Percentiles rank a stretch among this genome's conserved stretches.
phyloP scores from a whole-genome alignment of 2,797 vertebrate species.

The Etheostoma nigrum region DNA sequence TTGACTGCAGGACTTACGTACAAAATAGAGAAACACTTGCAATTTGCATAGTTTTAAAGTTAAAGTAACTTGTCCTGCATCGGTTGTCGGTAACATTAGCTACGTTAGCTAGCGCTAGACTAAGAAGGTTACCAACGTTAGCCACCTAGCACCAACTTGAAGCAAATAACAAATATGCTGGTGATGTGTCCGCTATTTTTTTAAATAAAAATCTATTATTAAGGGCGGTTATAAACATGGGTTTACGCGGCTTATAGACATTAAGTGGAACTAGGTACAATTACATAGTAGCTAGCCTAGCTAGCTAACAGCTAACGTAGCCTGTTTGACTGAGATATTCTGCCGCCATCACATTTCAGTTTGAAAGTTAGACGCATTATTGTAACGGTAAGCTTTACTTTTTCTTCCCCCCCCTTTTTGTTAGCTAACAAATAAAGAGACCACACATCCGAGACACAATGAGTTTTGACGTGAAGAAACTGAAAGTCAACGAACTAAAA shows the following conservation, averaged over 20 bases:
- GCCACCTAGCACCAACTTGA: constrained; percentile 8
- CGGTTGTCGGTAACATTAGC: background rate
- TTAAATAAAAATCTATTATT: accelerated
- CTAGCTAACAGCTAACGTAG: constrained; percentile 43
- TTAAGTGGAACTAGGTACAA: accelerated
- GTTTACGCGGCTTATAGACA: accelerated
- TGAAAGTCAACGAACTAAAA: constrained; percentile 95
- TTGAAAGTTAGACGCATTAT: constrained; percentile 30
- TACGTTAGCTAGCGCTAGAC: constrained; percentile 40
- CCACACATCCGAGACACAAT: constrained; percentile 75
- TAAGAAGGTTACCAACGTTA: constrained; percentile 46
- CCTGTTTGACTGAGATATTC: constrained; percentile 2
- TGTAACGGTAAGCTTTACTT: background rate
- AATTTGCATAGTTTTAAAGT: background rate
- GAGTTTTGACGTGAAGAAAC: constrained; percentile 96
- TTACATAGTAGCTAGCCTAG: background rate
- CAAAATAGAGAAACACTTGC: accelerated
- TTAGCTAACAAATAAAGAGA: constrained; percentile 11
- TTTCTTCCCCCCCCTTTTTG: background rate
- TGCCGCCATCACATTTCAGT: constrained; percentile 42
- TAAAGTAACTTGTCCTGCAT: constrained; percentile 20
- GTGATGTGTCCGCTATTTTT: accelerated
- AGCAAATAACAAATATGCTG: background rate
- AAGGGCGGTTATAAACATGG: accelerated
- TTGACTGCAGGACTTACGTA: accelerated